Evolutionary conservation across 2,113 vertebrate species (phyloP).

Genomic region (Onychostoma macrolepis): DNA sequence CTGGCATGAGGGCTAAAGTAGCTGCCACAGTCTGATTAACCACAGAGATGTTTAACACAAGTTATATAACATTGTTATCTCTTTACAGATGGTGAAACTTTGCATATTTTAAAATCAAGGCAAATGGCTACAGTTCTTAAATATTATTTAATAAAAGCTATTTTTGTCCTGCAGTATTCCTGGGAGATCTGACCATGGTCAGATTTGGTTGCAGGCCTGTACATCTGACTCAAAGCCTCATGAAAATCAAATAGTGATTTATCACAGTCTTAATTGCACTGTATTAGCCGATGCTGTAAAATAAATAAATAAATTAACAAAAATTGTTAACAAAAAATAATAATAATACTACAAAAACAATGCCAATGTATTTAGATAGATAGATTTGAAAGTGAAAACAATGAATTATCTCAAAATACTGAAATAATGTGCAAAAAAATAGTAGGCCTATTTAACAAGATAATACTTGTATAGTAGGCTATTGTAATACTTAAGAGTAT

Average conservation of each 20-base stretch:
- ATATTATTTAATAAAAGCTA: background rate
- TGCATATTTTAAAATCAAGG: background rate
- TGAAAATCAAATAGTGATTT: background rate
- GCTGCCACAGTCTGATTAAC: background rate
- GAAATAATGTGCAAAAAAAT: background rate
- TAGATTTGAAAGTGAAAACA: background rate
- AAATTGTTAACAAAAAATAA: background rate
- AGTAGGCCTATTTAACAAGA: background rate
- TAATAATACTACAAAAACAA: background rate
- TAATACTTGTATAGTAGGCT: background rate
- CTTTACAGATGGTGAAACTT: constrained; percentile 20
- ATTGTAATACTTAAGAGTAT: background rate
- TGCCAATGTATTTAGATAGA: background rate
- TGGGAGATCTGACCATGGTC: background rate
- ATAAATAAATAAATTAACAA: too few relatives aligned
- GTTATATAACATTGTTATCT: background rate
- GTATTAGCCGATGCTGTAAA: background rate
- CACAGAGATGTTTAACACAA: background rate
- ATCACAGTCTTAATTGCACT: background rate
- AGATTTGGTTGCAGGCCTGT: background rate
- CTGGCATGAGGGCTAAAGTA: background rate
- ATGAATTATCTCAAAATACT: background rate
- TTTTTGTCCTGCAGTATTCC: background rate
- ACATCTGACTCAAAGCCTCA: background rate
- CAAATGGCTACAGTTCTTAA: background rate